Conservation (phyloP, 2,888 invertebrate genomes). For the Himalopsyche kuldschensis region DNA sequence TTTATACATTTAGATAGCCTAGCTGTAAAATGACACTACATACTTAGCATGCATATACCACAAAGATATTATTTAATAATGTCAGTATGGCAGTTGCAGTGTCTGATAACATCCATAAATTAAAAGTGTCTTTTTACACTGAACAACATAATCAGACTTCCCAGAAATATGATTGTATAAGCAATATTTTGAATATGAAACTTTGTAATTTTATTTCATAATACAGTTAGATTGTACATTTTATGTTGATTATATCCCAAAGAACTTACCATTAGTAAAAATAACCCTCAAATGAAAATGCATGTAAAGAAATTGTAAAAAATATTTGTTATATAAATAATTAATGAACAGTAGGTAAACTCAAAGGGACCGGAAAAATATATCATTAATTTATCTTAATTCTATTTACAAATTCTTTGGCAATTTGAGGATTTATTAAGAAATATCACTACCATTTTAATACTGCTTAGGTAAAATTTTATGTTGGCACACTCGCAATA, state of each 20-base stretch:
- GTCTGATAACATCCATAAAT: background rate
- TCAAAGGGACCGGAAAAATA: background rate
- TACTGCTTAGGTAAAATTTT: conserved; percentile 59
- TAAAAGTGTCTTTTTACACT: too few relatives aligned
- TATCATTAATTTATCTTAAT: background rate
- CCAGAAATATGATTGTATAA: too few relatives aligned
- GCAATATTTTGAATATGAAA: too few relatives aligned
- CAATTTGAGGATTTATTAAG: conserved; percentile 42
- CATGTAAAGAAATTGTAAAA: conserved; percentile 49
- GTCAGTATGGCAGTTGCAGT: background rate
- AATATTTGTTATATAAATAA: conserved; percentile 10
- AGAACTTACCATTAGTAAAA: conserved; percentile 36
- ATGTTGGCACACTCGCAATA: conserved; percentile 54
- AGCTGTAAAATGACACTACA: too few relatives aligned
- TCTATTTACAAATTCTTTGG: conserved; percentile 28
- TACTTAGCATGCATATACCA: too few relatives aligned
- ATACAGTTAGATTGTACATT: background rate
- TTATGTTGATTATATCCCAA: background rate
- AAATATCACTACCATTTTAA: conserved; percentile 50
- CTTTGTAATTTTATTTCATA: too few relatives aligned
- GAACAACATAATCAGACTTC: too few relatives aligned
- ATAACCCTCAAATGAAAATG: conserved; percentile 55
- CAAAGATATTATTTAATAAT: background rate
- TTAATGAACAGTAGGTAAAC: background rate
- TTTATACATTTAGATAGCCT: too few relatives aligned